Evolutionary conservation across 2,113 vertebrate species (phyloP).

Genomic region (Glaucidium brasilianum): DNA sequence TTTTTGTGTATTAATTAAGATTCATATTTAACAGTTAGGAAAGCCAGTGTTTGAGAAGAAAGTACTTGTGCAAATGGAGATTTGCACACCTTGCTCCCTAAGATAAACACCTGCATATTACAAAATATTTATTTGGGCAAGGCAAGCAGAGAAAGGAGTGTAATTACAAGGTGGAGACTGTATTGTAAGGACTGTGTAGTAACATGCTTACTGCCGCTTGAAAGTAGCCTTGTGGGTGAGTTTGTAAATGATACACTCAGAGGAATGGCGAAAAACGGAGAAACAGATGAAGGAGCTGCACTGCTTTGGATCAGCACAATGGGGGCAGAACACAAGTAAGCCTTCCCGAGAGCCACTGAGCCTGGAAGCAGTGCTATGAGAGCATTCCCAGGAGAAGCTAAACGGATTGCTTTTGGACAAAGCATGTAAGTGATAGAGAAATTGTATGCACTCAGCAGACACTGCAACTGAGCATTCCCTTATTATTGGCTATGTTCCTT

Average conservation of each 20-base stretch:
- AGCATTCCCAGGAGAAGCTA: neutral
- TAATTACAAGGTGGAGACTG: neutral
- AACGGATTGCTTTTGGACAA: neutral
- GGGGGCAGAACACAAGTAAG: neutral
- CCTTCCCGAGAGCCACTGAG: neutral
- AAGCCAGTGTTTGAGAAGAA: neutral
- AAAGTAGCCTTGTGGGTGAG: neutral
- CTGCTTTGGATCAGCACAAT: neutral
- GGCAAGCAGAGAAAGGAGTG: neutral
- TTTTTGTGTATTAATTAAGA: neutral
- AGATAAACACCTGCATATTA: neutral
- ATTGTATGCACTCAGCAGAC: neutral
- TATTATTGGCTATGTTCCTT: neutral
- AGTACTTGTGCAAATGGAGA: neutral
- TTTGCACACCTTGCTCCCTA: neutral
- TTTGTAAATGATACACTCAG: accelerated
- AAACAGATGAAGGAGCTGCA: neutral
- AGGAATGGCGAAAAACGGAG: neutral
- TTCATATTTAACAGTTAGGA: neutral
- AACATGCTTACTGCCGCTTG: neutral
- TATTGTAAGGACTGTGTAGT: neutral
- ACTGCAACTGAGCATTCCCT: neutral
- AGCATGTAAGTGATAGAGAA: neutral
- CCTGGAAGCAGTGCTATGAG: neutral
- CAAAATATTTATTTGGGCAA: neutral